These are phyloP conservation scores for Acleris emargana DNA, from an alignment of 2,888 invertebrate species.

Conservation along the genomic window DNA sequence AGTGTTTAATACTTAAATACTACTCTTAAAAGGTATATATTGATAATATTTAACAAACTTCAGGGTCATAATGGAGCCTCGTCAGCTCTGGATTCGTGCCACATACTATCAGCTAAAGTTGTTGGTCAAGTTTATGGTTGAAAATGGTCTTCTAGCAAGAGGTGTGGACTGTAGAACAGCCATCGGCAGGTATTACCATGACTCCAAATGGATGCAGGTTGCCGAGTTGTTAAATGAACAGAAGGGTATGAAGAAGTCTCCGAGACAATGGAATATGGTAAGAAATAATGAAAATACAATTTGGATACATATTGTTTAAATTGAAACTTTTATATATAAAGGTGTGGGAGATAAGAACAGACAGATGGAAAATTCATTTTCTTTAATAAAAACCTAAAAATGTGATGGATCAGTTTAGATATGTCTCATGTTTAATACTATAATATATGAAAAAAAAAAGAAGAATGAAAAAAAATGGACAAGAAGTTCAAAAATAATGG, in stretches of 20 bases:
- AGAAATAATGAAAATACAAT: background rate
- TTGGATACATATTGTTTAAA: background rate
- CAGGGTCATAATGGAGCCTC: conserved; percentile 15
- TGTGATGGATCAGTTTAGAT: no score
- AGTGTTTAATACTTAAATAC: no score
- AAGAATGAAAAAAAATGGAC: no score
- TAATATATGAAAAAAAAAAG: no score
- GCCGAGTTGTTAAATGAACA: conserved; percentile 21
- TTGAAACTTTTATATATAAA: background rate
- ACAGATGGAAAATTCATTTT: no score
- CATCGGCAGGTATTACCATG: conserved; percentile 23
- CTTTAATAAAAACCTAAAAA: no score
- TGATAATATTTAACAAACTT: background rate
- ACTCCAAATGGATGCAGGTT: conserved; percentile 25
- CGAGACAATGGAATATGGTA: conserved; percentile 28
- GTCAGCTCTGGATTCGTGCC: conserved; percentile 3
- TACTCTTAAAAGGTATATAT: no score
- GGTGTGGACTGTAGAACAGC: conserved; percentile 27
- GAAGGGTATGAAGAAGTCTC: conserved; percentile 26
- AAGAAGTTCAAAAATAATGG: no score
- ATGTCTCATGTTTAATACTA: no score
- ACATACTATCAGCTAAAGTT: conserved; percentile 22
- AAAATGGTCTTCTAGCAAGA: conserved; percentile 8
- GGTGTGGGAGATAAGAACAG: background rate
- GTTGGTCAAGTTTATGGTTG: conserved; percentile 24